Conservation (phyloP, 2,888 invertebrate species). For the Micoletzkya japonica region DNA sequence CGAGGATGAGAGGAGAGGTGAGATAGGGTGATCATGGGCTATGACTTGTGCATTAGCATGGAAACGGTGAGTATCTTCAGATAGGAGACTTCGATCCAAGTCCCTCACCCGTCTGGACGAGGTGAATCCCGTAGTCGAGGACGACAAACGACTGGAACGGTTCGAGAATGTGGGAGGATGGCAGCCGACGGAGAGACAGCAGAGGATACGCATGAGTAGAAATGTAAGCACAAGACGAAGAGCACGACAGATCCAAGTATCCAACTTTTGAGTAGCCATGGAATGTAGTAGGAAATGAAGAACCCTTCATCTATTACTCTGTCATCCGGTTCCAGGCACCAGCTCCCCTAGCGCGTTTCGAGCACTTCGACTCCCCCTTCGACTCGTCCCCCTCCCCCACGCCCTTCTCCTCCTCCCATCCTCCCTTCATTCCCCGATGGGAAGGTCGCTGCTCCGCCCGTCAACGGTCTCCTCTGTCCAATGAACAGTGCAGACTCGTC, state of each 20-base stretch:
- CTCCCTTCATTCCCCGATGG: neutral
- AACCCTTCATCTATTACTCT: neutral
- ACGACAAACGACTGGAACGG: slow-evolving; percentile 14
- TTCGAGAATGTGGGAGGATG: slow-evolving; percentile 28
- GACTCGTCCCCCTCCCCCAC: slow-evolving; percentile 22
- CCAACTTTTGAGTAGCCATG: neutral
- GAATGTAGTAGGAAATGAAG: neutral
- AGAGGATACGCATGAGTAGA: slow-evolving; percentile 26
- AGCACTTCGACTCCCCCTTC: slow-evolving; percentile 12
- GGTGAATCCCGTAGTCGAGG: neutral
- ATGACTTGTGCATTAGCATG: neutral
- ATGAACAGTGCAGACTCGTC: slow-evolving; percentile 22
- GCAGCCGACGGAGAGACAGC: slow-evolving; percentile 28
- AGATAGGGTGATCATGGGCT: neutral
- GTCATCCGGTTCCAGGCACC: slow-evolving; percentile 4
- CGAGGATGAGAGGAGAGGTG: slow-evolving; percentile 13
- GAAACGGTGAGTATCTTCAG: no score
- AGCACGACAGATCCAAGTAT: no score
- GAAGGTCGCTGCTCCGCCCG: slow-evolving; percentile 8
- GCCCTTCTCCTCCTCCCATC: slow-evolving; percentile 21
- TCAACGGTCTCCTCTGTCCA: slow-evolving; percentile 25
- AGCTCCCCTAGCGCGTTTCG: slow-evolving; percentile 21
- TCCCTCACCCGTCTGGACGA: slow-evolving; percentile 49
- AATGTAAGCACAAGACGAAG: slow-evolving; percentile 19
- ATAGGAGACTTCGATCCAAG: slow-evolving; percentile 36